Base-by-base conservation (phyloP, 1,140 invertebrate species). In the Rhagoletis pomonella region DNA sequence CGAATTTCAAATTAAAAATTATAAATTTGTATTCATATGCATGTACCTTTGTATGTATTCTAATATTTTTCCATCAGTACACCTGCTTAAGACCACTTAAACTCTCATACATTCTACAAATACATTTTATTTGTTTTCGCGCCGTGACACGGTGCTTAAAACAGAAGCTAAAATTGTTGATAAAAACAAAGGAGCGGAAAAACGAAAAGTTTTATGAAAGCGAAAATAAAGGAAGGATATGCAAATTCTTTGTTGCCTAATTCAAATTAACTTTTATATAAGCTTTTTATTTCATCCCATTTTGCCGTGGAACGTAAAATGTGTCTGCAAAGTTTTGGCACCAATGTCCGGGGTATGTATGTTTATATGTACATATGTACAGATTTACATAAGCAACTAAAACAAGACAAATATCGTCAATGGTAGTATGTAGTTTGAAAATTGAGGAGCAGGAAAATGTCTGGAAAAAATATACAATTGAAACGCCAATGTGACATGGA, bases 251-350 rank as follows among this genome's bases (percentile, higher is more conserved):
- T 81, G 19, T 9, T 50, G 44, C n/a, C 55, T 55, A 12, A 29
- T 42, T 55, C n/a, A 81, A 12, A 19, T 55, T 55, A 55, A 55
- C 73, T 7, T 55, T 19, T 58, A 6, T n/a, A 44, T 42, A 19
- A 14, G 42, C 17, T 55, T 14, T 55, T 14, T 47, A 2, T 67
- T 73, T 73, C 2, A 42, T 47, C 44, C 3, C 73, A 14, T 14
- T 55, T 81, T 81, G 19, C n/a, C 55, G 10, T 81, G 1, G 2
- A 81, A n/a, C 29, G 47, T 47, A 39, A 19, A 77, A 62, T 60
- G 58, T 62, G 85, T 86, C 58, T 86, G 85, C 58, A 86, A 86
- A 86, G 85, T 86, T 86, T 86, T 86, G n/a, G 59, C 39, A 39
- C 39, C 29, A 19, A n/a, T 39, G 29, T 29, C 29, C 29, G 29